Evolutionary conservation across 2,888 invertebrate genomes (phyloP).

Genomic region (Mycalesis mineus): DNA sequence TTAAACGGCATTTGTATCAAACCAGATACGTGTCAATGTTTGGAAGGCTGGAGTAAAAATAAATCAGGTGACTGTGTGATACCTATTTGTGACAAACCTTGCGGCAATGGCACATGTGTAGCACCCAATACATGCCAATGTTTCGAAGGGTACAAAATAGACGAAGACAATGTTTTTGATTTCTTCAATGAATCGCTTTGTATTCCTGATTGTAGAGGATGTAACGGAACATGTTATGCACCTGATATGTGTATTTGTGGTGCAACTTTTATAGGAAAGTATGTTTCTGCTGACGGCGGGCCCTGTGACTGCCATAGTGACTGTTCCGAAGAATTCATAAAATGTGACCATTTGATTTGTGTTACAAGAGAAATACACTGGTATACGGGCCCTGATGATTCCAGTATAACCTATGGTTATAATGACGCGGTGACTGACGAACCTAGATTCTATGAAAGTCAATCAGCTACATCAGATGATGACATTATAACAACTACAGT

Average conservation of each 20-base stretch:
- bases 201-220: constrained; percentile 30
- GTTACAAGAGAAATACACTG: neutral
- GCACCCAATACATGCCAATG: constrained; percentile 49
- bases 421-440: neutral
- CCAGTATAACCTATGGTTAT: neutral
- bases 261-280: constrained; percentile 28
- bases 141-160: constrained; percentile 32
- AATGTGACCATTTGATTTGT: constrained; percentile 28
- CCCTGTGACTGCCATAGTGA: constrained; percentile 22
- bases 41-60: constrained; percentile 27
- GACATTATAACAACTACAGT: neutral
- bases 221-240: constrained; percentile 31
- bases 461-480: neutral
- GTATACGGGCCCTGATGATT: neutral
- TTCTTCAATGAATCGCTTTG: constrained; percentile 23
- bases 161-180: constrained; percentile 9
- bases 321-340: constrained; percentile 12
- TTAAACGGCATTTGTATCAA: constrained; percentile 35
- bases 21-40: constrained; percentile 36
- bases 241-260: constrained; percentile 54
- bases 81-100: constrained; percentile 36
- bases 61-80: constrained; percentile 26
- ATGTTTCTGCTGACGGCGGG: constrained; percentile 12
- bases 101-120: constrained; percentile 47
- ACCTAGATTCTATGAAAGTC: neutral